Base-by-base conservation (phyloP, 2,797 vertebrate genomes). In the Dendrocincla tyrannina region DNA sequence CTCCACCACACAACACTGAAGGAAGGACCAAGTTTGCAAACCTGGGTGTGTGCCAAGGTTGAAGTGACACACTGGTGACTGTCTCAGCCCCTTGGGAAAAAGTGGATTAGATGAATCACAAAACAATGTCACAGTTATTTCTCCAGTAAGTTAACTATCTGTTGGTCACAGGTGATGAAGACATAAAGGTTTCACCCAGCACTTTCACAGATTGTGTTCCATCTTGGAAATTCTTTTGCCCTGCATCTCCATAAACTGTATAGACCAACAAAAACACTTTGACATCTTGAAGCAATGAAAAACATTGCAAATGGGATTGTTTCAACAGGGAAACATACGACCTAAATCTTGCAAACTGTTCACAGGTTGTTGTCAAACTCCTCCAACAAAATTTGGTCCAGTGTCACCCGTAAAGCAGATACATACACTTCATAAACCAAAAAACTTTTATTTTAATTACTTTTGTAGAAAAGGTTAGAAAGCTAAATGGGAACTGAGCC, bases 41-140 rank as follows among this genome's bases (percentile, higher is more conserved):
- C 37, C 76, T 86, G 79, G 76, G 76, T 47, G 19, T 39, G 42
- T 47, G 85, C 93, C 85, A 90, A 90, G 73, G 63, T 35, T 90
- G 83, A 95, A 88, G 59, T 27, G 88, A 90, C 85, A 91, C 28
- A 46, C 66, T 37, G 73, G 85, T 49, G 79, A 85, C 64, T 86
- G 27, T n/a, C 78, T 87, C 60, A 77, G 60, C 2, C 80, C n/a
- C 66, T 41, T n/a, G 69, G 55, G 84, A 86, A 78, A 93, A 83
- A 72, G 56, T 17, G 50, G 80, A 88, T 88, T 88, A 89, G 73
- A 93, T 79, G 80, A 94, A 53, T 89, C 49, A 76, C 81, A 68
- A 77, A 94, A 74, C 41, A 88, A 60, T 62, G 59, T 85, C 89
- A 84, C 52, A 75, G 60, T 73, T 91, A 83, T 70, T 94, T 95